These are phyloP conservation scores for Yponomeuta evonymella DNA, from an alignment of 2,888 invertebrate species.

Conservation along the genomic window DNA sequence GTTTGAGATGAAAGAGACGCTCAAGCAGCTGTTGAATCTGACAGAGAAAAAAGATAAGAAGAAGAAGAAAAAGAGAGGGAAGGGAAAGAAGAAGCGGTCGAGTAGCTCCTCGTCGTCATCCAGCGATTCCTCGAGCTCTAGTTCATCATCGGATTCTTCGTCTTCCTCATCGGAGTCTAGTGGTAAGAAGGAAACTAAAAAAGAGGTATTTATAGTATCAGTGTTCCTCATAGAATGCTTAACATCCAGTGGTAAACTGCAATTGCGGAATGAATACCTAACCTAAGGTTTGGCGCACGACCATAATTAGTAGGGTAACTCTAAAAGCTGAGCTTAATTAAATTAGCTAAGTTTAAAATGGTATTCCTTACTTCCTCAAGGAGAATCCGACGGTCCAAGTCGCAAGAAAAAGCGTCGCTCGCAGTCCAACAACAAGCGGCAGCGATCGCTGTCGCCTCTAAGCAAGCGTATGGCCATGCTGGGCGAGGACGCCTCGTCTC, in stretches of 20 bases:
- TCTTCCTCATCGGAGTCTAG: constrained; percentile 77
- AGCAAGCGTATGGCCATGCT: constrained; percentile 89
- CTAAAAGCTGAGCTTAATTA: too few relatives aligned
- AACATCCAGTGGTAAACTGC: not conserved
- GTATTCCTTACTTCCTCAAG: not conserved
- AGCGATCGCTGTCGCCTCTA: constrained; percentile 85
- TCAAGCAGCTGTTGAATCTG: constrained; percentile 78
- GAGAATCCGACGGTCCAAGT: constrained; percentile 71
- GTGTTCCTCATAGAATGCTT: not conserved
- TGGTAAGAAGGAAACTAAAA: constrained; percentile 40
- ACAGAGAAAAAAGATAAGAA: constrained; percentile 81
- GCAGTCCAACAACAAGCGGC: constrained; percentile 76
- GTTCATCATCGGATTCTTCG: constrained; percentile 75
- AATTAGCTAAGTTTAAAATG: too few relatives aligned
- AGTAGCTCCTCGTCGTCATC: constrained; percentile 81
- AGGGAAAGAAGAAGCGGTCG: constrained; percentile 79
- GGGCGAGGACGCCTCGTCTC: constrained; percentile 67
- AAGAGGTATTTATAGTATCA: not conserved
- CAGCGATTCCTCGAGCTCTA: constrained; percentile 80
- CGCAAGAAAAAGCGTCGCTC: constrained; percentile 77
- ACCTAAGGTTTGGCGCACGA: not conserved
- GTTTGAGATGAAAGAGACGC: constrained; percentile 79
- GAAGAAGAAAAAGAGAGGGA: constrained; percentile 80
- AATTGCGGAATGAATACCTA: too few relatives aligned
- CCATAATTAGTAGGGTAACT: not conserved